Conservation (phyloP, 2,797 vertebrate genomes). For the Pipistrellus pygmaeus region DNA sequence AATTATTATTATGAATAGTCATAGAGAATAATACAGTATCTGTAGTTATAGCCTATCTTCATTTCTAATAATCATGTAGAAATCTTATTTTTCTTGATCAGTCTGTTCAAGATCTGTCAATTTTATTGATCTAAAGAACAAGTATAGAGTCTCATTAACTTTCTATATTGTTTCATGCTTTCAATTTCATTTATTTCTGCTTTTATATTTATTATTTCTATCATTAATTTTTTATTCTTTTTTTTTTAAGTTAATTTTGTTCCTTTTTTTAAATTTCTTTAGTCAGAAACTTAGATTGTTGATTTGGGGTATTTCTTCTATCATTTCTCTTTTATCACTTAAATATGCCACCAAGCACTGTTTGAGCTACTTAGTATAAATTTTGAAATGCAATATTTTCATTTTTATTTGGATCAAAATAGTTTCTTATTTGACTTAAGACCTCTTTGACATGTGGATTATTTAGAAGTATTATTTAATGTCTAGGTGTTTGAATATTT, state of each 20-base stretch:
- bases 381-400: neutral
- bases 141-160: neutral
- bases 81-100: neutral
- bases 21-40: neutral
- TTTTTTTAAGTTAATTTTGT: neutral
- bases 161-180: neutral
- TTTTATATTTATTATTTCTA: conserved; percentile 4
- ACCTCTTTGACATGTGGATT: neutral
- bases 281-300: neutral
- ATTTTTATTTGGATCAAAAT: neutral
- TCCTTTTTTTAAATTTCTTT: neutral
- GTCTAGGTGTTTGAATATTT: neutral
- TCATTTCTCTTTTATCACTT: neutral
- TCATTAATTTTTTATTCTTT: neutral
- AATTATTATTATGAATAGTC: neutral
- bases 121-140: neutral
- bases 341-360: neutral
- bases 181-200: neutral
- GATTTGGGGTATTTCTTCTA: neutral
- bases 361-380: neutral
- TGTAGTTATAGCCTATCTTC: neutral
- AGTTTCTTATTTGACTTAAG: neutral
- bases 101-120: neutral
- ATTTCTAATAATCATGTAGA: conserved; percentile 2
- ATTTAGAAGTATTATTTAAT: neutral